A percentile compares a stretch with the other conserved stretches of the same genome.
Evolutionary conservation across 1,140 invertebrate genomes (phyloP).

Genomic region (Choristoneura fumiferana): DNA sequence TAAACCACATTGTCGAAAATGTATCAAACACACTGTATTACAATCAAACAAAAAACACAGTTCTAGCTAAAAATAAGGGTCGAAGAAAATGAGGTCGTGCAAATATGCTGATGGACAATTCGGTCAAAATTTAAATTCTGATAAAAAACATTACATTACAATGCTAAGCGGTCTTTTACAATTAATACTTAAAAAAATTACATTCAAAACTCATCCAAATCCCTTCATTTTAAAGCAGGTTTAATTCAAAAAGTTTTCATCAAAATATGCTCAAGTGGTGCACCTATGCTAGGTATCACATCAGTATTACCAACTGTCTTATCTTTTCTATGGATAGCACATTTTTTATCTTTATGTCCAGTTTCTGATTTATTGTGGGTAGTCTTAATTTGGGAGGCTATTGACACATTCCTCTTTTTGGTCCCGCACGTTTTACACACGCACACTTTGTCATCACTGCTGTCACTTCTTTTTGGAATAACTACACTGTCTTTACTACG

Average conservation of each 20-base stretch:
- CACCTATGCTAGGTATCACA: conserved; percentile 49
- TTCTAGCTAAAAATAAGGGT: too few relatives aligned
- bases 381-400: conserved; percentile 64
- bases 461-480: conserved; percentile 24
- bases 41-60: too few relatives aligned
- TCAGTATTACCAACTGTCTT: conserved; percentile 48
- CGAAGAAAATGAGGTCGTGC: too few relatives aligned
- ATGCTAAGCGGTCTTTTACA: too few relatives aligned
- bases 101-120: too few relatives aligned
- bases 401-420: conserved; percentile 61
- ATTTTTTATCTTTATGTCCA: conserved; percentile 64
- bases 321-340: conserved; percentile 57
- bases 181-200: too few relatives aligned
- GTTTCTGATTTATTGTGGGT: conserved; percentile 71
- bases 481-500: not conserved
- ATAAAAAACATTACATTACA: too few relatives aligned
- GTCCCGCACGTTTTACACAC: conserved; percentile 45
- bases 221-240: conserved; percentile 7
- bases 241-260: conserved; percentile 59
- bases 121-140: too few relatives aligned
- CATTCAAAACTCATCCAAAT: too few relatives aligned
- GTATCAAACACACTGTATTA: too few relatives aligned
- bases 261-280: conserved; percentile 60
- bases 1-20: too few relatives aligned
- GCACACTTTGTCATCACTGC: conserved; percentile 37